Evolutionary conservation across 2,888 invertebrate species (phyloP), one percentile per base, ranked within the genome.

Genomic region (Eudiplozoon nipponicum): DNA sequence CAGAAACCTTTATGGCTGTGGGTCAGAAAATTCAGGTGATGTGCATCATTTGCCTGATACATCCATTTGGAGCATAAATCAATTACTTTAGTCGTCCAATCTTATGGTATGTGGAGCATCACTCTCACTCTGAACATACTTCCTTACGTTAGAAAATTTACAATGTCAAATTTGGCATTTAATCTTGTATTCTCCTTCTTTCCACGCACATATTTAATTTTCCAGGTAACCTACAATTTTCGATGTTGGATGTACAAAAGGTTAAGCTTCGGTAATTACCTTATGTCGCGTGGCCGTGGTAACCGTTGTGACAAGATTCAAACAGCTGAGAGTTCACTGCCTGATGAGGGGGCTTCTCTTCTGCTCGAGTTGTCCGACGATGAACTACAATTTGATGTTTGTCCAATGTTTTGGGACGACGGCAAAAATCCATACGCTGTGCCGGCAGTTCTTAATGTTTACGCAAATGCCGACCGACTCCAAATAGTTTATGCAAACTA

Each of bases 351-450:
- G 38, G 74, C 77, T 34, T 81, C 84, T 45, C 51, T 61, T 5
- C 70, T 76, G 29, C 61, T 90, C 15, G 72, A 74, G 51, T 72
- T 86, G 68, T 69, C 71, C 47, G 86, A 78, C 60, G 76, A 74
- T 51, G 80, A 81, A 59, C 65, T 80, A 59, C 44, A 55, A 70
- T 70, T 70, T 49, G 86, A 90, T 62, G 75, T 77, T 52, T 90
- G 86, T 56, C 86, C 86, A 0, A 84, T 86, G 77, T 70, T 74
- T 55, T 90, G 84, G 53, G 81, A 86, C 52, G 81, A 84, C 53
- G 86, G 86, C 5, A 63, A 67, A 31, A 69, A 81, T 60, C 80
- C 81, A 0, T 81, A 50, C 36, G 36, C 35, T 22, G 36, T 13
- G 20, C 3, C 28, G 3, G 15, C 34, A 3, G 36, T 22, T 4